Percentiles rank a stretch among this genome's conserved stretches.
Evolutionary conservation across 2,113 vertebrate species (phyloP).

Genomic region (Menura novaehollandiae): DNA sequence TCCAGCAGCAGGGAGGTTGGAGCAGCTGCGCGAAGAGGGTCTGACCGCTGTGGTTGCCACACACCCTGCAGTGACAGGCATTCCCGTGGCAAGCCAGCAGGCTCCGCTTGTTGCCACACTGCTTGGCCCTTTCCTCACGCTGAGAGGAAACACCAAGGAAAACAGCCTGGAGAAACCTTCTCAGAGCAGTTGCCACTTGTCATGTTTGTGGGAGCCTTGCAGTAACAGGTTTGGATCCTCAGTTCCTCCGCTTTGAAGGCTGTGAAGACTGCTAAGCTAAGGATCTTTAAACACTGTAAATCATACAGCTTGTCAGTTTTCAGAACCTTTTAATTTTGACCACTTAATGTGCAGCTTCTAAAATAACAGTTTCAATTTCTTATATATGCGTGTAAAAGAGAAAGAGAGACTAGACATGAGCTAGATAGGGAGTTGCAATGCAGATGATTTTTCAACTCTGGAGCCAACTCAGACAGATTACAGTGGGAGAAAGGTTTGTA

Average conservation of each 20-base stretch:
- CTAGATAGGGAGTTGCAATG: conserved; percentile 26
- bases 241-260: background rate
- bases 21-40: background rate
- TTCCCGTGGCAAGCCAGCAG: background rate
- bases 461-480: conserved; percentile 25
- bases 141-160: conserved; percentile 19
- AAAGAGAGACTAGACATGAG: background rate
- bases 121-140: background rate
- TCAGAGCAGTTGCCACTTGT: background rate
- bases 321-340: conserved; percentile 33
- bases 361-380: conserved; percentile 22
- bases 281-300: background rate
- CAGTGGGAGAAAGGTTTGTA: conserved; percentile 10
- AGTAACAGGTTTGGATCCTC: conserved; percentile 15
- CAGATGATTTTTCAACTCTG: conserved; percentile 25
- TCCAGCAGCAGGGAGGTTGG: background rate
- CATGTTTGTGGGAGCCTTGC: background rate
- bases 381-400: background rate
- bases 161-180: conserved; percentile 19
- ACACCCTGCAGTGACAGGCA: conserved; percentile 17
- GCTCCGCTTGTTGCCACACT: background rate
- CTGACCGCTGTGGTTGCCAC: background rate
- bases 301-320: background rate
- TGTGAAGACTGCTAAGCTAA: background rate
- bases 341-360: conserved; percentile 9